These are phyloP conservation scores for Syngnathus floridae DNA, from an alignment of 2,113 vertebrate genomes.

Conservation along the genomic window DNA sequence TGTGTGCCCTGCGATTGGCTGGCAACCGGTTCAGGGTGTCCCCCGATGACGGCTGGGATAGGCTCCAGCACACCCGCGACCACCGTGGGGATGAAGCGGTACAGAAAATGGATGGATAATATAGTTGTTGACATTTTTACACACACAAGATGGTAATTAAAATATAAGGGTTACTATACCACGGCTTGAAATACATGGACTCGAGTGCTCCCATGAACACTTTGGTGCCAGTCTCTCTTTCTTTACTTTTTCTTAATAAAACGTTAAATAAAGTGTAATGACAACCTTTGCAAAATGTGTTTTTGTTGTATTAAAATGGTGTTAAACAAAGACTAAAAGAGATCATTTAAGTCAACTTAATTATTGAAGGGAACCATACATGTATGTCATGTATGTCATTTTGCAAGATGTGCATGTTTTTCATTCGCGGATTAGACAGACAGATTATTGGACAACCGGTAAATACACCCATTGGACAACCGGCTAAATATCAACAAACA, in stretches of 20 bases:
- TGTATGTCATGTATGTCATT: neutral
- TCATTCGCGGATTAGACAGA: neutral
- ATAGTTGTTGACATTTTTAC: too few relatives aligned
- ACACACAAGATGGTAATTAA: neutral
- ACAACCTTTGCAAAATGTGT: neutral
- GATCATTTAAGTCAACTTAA: neutral
- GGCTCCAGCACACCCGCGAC: too few relatives aligned
- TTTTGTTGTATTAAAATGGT: neutral
- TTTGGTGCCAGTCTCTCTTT: neutral
- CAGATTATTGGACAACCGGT: neutral
- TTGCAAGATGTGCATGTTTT: neutral
- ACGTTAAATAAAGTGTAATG: neutral
- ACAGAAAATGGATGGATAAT: too few relatives aligned
- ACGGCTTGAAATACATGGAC: too few relatives aligned
- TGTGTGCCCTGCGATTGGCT: too few relatives aligned
- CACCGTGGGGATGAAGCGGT: too few relatives aligned
- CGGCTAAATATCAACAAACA: neutral
- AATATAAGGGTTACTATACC: neutral
- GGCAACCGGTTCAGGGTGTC: too few relatives aligned
- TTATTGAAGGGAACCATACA: neutral
- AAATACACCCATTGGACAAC: neutral
- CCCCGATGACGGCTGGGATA: too few relatives aligned
- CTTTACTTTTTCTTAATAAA: neutral
- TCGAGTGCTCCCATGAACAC: neutral
- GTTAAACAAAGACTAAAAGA: neutral